phyloP scores from a whole-genome alignment of 2,113 vertebrate species.

The Macrotus californicus region DNA sequence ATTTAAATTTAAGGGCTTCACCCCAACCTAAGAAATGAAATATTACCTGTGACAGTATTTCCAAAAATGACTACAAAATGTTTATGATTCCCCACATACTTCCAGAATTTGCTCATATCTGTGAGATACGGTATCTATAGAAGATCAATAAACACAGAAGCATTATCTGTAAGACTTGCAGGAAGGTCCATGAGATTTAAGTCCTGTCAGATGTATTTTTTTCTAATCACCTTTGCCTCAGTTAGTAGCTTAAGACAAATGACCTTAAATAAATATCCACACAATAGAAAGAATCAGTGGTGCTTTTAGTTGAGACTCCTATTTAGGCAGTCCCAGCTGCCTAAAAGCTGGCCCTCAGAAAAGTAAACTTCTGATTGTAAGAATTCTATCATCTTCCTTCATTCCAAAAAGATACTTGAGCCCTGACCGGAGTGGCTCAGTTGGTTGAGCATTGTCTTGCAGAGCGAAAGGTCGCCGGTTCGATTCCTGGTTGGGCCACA shows the following conservation, averaged over 20 bases:
- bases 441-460: no score
- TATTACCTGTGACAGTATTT: background rate
- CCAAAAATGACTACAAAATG: background rate
- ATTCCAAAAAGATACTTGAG: background rate
- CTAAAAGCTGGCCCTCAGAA: background rate
- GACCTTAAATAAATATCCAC: background rate
- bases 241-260: background rate
- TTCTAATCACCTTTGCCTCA: background rate
- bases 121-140: background rate
- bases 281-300: background rate
- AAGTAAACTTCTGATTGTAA: background rate
- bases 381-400: background rate
- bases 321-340: no score
- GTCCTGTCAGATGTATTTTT: background rate
- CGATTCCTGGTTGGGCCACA: no score
- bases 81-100: background rate
- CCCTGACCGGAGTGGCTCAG: no score
- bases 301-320: background rate
- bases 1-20: background rate
- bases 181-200: background rate
- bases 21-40: background rate
- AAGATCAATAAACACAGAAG: background rate
- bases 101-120: background rate
- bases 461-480: no score
- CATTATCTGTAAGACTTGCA: background rate